Conservation (phyloP, 2,113 vertebrate species). For the Penelope pileata region DNA sequence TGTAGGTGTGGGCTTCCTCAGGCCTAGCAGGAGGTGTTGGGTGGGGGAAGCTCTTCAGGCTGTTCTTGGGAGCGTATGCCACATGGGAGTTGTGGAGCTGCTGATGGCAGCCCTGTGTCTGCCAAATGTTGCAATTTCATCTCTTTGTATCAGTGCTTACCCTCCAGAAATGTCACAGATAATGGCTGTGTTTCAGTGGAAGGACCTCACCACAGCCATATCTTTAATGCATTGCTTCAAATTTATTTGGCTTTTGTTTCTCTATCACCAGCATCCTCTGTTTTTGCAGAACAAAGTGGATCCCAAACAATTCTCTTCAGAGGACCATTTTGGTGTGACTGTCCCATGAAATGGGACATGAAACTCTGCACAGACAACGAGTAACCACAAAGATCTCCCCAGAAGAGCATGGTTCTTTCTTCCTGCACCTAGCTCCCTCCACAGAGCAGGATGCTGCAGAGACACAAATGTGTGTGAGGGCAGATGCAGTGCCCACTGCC, state of each 20-base stretch:
- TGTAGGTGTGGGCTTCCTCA: not conserved
- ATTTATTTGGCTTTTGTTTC: not conserved
- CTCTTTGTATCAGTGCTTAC: not conserved
- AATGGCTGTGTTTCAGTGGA: not conserved
- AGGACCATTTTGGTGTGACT: not conserved
- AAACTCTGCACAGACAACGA: not conserved
- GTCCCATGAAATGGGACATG: not conserved
- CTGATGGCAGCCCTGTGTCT: not conserved
- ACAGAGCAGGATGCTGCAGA: not conserved
- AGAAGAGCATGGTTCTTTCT: not conserved
- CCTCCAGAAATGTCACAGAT: not conserved
- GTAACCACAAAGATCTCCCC: not conserved
- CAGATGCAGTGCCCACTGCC: not conserved
- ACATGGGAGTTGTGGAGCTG: not conserved
- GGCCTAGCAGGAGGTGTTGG: not conserved
- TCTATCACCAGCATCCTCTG: not conserved
- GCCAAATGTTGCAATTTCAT: not conserved
- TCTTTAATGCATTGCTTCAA: too few relatives aligned
- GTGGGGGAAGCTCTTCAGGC: not conserved
- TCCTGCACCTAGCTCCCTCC: not conserved
- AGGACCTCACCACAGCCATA: not conserved
- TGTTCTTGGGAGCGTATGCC: not conserved
- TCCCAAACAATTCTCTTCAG: not conserved
- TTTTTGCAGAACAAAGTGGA: not conserved
- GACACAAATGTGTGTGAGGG: rapidly evolving